Percentiles rank a stretch among this genome's conserved stretches.
phyloP scores from a whole-genome alignment of 2,113 vertebrate genomes.

The Arenaria interpres region DNA sequence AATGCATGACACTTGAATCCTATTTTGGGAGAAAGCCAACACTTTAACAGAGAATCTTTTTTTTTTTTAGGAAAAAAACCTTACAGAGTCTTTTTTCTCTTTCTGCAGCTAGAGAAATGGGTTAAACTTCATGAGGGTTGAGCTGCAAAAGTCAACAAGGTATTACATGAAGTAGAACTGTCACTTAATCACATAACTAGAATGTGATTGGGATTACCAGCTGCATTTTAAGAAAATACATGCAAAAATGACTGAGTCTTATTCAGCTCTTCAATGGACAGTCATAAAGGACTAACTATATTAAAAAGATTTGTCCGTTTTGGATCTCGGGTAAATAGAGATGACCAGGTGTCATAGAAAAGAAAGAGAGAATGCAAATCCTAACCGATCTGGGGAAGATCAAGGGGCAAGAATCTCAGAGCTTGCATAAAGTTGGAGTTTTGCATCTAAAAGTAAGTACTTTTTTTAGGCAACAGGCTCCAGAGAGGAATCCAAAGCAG shows the following conservation, averaged over 20 bases:
- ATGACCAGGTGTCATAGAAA: not conserved
- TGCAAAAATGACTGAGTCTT: not conserved
- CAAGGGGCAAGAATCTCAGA: not conserved
- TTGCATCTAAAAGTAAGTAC: not conserved
- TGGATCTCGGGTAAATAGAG: not conserved
- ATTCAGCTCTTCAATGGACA: not conserved
- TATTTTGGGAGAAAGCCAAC: not conserved
- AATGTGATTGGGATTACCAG: not conserved
- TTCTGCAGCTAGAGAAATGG: not conserved
- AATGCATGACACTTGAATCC: not conserved
- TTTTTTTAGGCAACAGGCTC: not conserved
- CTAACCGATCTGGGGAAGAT: rapidly evolving
- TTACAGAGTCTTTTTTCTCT: not conserved
- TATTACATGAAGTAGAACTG: not conserved
- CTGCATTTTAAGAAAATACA: not conserved
- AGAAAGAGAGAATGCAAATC: not conserved
- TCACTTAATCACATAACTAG: too few relatives aligned
- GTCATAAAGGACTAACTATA: not conserved
- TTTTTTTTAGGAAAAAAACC: not conserved
- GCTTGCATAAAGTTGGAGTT: not conserved
- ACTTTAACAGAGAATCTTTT: not conserved
- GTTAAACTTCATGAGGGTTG: not conserved
- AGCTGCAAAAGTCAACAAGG: not conserved
- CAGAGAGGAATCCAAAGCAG: not conserved
- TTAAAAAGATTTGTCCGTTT: not conserved